These are phyloP conservation scores for Heterotis niloticus DNA, from an alignment of 2,113 vertebrate species.

Conservation along the genomic window DNA sequence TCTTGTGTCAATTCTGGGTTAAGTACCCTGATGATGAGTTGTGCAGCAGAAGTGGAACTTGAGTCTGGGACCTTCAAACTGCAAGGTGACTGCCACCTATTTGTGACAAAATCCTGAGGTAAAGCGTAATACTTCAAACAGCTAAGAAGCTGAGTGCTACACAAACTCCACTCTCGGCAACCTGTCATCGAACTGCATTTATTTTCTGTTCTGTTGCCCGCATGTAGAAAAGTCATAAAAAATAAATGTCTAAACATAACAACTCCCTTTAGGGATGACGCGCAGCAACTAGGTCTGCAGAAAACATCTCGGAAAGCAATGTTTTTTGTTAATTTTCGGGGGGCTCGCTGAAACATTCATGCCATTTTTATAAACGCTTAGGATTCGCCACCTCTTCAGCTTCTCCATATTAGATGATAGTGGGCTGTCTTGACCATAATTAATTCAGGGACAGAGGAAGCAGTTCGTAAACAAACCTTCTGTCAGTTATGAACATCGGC, in stretches of 20 bases:
- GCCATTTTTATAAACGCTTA: not conserved
- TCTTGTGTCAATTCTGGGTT: no score
- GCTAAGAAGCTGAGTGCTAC: no score
- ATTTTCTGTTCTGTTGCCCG: no score
- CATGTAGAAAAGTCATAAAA: not conserved
- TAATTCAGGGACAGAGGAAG: not conserved
- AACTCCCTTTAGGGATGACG: not conserved
- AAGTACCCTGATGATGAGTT: no score
- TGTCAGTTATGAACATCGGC: not conserved
- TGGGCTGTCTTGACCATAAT: not conserved
- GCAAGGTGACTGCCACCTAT: no score
- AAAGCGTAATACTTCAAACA: not conserved
- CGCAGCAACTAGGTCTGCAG: not conserved
- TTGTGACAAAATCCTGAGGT: not conserved
- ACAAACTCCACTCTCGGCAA: no score
- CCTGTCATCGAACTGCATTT: no score
- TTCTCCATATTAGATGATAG: not conserved
- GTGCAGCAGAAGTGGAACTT: no score
- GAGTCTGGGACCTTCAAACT: no score
- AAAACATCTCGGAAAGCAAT: not conserved
- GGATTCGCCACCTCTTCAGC: not conserved
- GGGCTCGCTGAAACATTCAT: not conserved
- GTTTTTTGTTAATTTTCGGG: no score
- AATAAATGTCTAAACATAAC: conserved; percentile 1
- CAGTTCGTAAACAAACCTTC: not conserved